phyloP scores from a whole-genome alignment of 2,113 vertebrate genomes.

The Leucosticte australis region DNA sequence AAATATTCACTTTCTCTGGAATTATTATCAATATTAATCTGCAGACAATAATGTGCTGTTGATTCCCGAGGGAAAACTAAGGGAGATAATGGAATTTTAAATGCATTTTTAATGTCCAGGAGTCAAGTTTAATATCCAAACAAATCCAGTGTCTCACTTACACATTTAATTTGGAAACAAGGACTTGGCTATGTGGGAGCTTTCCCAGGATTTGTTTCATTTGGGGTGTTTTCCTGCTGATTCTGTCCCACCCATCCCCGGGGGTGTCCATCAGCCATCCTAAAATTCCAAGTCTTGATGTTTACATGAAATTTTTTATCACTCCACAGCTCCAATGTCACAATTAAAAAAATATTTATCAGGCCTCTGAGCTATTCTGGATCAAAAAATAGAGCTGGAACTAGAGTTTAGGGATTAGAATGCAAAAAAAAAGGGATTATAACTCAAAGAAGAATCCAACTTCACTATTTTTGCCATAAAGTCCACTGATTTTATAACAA shows the following conservation, averaged over 20 bases:
- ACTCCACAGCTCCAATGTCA: background rate
- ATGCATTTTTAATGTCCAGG: conserved; percentile 28
- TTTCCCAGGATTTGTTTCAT: background rate
- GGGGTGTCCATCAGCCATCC: background rate
- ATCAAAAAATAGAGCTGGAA: background rate
- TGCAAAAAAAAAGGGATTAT: background rate
- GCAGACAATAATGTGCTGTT: background rate
- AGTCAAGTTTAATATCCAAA: background rate
- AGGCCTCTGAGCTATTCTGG: background rate
- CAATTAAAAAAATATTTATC: background rate
- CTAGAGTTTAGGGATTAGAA: background rate
- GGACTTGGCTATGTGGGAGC: background rate
- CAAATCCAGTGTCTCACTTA: background rate
- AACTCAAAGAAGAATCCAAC: background rate
- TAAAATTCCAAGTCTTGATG: background rate
- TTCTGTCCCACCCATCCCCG: background rate
- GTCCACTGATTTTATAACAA: background rate
- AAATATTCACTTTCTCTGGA: background rate
- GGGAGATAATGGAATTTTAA: background rate
- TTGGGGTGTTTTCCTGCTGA: background rate
- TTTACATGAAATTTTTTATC: background rate
- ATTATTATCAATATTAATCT: background rate
- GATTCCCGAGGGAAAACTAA: background rate
- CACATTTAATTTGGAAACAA: background rate
- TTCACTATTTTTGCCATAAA: background rate